Conservation (phyloP, 2,113 vertebrate species). For the Meriones unguiculatus region DNA sequence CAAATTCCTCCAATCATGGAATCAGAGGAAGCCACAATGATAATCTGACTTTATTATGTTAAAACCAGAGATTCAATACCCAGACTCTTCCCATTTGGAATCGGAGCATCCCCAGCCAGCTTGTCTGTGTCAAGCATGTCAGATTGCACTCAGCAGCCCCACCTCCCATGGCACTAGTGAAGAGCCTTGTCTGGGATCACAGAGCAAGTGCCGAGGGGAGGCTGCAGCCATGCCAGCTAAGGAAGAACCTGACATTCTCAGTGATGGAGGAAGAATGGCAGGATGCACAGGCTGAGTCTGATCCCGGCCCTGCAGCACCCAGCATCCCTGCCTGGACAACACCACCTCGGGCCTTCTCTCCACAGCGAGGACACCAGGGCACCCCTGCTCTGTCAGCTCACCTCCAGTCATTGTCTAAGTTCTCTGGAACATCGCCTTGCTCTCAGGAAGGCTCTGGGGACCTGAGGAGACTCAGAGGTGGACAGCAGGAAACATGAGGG, state of each 20-base stretch:
- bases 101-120: background rate
- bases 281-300: background rate
- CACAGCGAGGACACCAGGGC: fast-evolving
- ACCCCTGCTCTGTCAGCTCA: background rate
- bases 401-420: background rate
- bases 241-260: background rate
- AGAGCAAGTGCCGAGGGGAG: background rate
- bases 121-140: background rate
- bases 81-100: conserved; percentile 32
- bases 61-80: conserved; percentile 47
- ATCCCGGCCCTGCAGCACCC: background rate
- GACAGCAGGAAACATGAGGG: background rate
- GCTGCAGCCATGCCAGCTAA: background rate
- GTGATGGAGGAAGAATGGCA: background rate
- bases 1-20: conserved; percentile 14
- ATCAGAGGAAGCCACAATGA: conserved; percentile 47
- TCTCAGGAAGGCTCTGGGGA: background rate
- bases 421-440: background rate
- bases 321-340: background rate
- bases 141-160: background rate
- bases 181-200: background rate
- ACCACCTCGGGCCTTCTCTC: background rate
- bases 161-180: background rate
- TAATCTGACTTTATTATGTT: conserved; percentile 35
- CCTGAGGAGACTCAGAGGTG: background rate